These are phyloP conservation scores for Thera obeliscata DNA, from an alignment of 2,888 invertebrate genomes.

Conservation along the genomic window DNA sequence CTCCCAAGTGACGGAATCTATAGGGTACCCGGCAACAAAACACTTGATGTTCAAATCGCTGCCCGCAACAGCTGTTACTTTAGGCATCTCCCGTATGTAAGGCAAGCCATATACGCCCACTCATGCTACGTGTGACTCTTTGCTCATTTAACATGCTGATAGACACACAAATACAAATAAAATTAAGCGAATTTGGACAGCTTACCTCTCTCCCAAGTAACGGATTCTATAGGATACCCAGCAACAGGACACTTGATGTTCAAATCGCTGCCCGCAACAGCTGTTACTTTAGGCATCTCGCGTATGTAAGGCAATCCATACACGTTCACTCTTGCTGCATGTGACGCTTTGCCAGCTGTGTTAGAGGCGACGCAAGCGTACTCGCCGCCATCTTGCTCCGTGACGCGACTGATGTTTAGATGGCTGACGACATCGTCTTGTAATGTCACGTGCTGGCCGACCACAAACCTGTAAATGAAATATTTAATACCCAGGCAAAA, in stretches of 20 bases:
- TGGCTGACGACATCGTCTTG: constrained; percentile 97
- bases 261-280: constrained; percentile 92
- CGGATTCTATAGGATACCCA: constrained; percentile 93
- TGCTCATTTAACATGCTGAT: constrained; percentile 59
- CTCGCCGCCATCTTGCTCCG: constrained; percentile 95
- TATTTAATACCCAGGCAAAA: background rate
- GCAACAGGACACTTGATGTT: constrained; percentile 95
- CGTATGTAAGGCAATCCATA: constrained; percentile 94
- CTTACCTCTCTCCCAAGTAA: constrained; percentile 95
- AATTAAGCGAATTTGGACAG: background rate
- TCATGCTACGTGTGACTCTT: constrained; percentile 92
- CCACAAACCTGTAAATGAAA: constrained; percentile 87
- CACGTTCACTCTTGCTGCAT: constrained; percentile 94
- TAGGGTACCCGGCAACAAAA: constrained; percentile 95
- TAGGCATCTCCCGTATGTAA: constrained; percentile 94
- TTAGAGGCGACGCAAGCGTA: constrained; percentile 94
- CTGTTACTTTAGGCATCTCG: constrained; percentile 94
- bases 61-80: constrained; percentile 94
- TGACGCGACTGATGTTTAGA: constrained; percentile 94
- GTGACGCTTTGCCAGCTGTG: constrained; percentile 91
- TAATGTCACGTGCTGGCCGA: constrained; percentile 95
- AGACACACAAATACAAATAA: background rate
- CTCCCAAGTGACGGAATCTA: constrained; percentile 95
- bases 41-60: constrained; percentile 93
- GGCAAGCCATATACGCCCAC: constrained; percentile 95